Conservation (phyloP, 1,140 invertebrate genomes). For the Tetranychus cinnabarinus region DNA sequence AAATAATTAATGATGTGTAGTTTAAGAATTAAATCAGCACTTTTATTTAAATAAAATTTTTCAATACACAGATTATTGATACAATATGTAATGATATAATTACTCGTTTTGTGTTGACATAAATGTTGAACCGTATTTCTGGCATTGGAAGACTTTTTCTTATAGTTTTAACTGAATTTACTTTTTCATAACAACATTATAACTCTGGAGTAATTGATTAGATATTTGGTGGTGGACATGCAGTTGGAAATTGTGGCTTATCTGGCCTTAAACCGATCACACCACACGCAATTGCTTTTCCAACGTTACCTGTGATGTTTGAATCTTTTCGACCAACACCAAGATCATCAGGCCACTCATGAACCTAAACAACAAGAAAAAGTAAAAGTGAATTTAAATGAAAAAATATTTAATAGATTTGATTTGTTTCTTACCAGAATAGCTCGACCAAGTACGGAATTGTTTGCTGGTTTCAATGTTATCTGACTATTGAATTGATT, state of each 20-base stretch:
- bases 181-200: too few species aligned
- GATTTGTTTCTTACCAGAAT: background rate
- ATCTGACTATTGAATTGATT: background rate
- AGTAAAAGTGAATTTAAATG: constrained; percentile 7
- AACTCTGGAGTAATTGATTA: background rate
- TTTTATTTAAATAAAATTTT: too few species aligned
- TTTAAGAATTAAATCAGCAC: too few species aligned
- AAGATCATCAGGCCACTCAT: constrained; percentile 81
- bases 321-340: constrained; percentile 79
- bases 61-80: too few species aligned
- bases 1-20: too few species aligned
- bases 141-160: too few species aligned
- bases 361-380: constrained; percentile 28
- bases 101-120: too few species aligned
- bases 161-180: too few species aligned
- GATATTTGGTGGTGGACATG: background rate
- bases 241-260: too few species aligned
- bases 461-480: constrained; percentile 11
- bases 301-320: constrained; percentile 87
- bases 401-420: background rate
- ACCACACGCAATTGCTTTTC: constrained; percentile 76
- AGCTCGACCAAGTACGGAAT: background rate
- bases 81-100: too few species aligned
- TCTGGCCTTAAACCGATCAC: constrained; percentile 50
- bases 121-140: too few species aligned